These are phyloP conservation scores for Drosophila putrida DNA, from an alignment of 2,888 invertebrate species.

Conservation along the genomic window DNA sequence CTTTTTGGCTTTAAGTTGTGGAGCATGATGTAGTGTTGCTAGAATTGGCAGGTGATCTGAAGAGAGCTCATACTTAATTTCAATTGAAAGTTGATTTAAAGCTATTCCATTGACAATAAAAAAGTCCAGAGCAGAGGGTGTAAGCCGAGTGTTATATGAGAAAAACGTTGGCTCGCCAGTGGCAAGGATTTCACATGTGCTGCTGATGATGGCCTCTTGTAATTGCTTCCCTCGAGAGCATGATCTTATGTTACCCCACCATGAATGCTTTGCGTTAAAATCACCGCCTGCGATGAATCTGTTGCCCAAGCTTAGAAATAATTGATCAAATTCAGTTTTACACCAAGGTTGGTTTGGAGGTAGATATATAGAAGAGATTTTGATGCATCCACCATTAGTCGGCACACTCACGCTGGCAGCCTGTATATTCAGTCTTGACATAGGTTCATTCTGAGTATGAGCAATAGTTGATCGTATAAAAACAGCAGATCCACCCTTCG, in stretches of 20 bases:
- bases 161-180: slow-evolving; percentile 12
- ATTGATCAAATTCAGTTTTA: neutral
- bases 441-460: no score
- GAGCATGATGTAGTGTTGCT: slow-evolving; percentile 1
- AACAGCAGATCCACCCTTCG: slow-evolving; percentile 12
- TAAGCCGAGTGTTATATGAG: slow-evolving; percentile 16
- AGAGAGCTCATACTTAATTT: slow-evolving; percentile 12
- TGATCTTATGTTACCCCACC: slow-evolving; percentile 10
- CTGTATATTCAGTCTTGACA: no score
- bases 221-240: slow-evolving; percentile 6
- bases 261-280: slow-evolving; percentile 10
- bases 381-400: slow-evolving; percentile 3
- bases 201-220: slow-evolving; percentile 6
- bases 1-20: neutral
- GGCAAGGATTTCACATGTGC: slow-evolving; percentile 14
- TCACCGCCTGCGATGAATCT: slow-evolving; percentile 4
- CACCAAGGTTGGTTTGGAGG: neutral
- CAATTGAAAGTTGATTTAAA: slow-evolving; percentile 1
- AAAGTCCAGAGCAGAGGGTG: slow-evolving; percentile 23
- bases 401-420: slow-evolving; percentile 4
- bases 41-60: slow-evolving; percentile 17
- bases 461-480: slow-evolving; percentile 1
- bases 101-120: slow-evolving; percentile 13
- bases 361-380: slow-evolving; percentile 5
- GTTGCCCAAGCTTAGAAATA: neutral